These are phyloP conservation scores for Sebastolobus alascanus DNA, from an alignment of 2,797 vertebrate species.

Conservation along the genomic window DNA sequence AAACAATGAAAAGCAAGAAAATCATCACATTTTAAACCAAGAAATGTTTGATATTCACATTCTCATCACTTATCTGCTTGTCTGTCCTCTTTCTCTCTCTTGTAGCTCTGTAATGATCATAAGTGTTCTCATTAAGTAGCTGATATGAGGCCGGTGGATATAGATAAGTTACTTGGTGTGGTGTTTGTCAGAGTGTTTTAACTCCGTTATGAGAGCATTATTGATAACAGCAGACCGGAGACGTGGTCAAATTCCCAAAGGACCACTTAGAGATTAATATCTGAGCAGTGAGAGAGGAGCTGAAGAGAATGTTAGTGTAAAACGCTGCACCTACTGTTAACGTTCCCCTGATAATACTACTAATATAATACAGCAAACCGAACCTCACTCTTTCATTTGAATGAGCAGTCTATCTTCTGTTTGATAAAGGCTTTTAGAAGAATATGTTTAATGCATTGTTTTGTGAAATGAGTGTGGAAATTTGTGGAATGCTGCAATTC, in stretches of 20 bases:
- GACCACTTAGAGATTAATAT: slow-evolving; percentile 12
- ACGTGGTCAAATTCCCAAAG: not conserved
- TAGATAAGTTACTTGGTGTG: not conserved
- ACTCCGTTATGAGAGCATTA: not conserved
- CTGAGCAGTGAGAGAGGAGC: slow-evolving; percentile 9
- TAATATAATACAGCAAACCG: not conserved
- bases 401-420: not conserved
- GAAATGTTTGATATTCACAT: not conserved
- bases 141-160: not conserved
- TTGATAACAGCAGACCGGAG: not conserved
- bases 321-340: not conserved
- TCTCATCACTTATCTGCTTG: not conserved
- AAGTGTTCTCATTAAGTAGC: not conserved
- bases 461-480: not conserved
- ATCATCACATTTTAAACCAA: not conserved
- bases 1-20: not conserved
- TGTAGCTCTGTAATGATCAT: not conserved
- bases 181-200: not conserved
- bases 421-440: not conserved
- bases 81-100: not conserved
- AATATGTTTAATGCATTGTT: not conserved
- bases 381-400: not conserved
- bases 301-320: not conserved
- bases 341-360: too few species aligned
- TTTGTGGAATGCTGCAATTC: not conserved